Base-by-base conservation (phyloP, 2,113 vertebrate species). In the Trinectes maculatus region DNA sequence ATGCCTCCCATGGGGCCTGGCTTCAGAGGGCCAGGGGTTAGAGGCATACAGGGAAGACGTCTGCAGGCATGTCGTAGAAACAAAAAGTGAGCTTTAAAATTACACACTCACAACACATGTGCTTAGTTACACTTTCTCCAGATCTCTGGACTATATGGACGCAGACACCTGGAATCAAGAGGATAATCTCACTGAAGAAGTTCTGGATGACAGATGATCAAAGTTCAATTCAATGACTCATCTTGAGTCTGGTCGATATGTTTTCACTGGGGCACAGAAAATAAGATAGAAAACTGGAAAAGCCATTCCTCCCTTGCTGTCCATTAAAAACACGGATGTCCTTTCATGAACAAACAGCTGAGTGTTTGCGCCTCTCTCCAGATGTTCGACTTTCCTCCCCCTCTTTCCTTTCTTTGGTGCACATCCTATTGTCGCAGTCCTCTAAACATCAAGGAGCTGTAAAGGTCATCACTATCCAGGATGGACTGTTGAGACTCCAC, bases 351-450 rank as follows among this genome's bases (percentile, higher is more conserved):
- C 83, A 86, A 89, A 82, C 82, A 89, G 86, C 63, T 26, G 66
- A 91, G 79, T 72, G 86, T 82, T 91, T 89, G 81, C 85, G 51
- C 65, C 85, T 90, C 87, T 86, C 83, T 91, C 89, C 73, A 86
- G 87, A 87, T 89, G 92, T 88, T 78, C 44, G 63, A 12, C 51
- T 44, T 36, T 53, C 67, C 74, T 53, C 52, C 65, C 74, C 67
- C 81, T 55, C 63, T 11, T 33, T 58, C 65, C 69, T 73, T 77
- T 76, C 66, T 57, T 70, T 19, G 46, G 67, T 25, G 13, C 68
- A 55, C 53, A 67, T 80, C 77, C 74, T 60, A 68, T 82, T 78
- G 85, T 85, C 62, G 74, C 6, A 37, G 25, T 51, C 63, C 43
- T 33, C 48, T 15, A 54, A 69, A 64, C 77, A 31, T 33, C 36